phyloP scores from a whole-genome alignment of 2,113 vertebrate genomes.

The Amphilophus citrinellus region DNA sequence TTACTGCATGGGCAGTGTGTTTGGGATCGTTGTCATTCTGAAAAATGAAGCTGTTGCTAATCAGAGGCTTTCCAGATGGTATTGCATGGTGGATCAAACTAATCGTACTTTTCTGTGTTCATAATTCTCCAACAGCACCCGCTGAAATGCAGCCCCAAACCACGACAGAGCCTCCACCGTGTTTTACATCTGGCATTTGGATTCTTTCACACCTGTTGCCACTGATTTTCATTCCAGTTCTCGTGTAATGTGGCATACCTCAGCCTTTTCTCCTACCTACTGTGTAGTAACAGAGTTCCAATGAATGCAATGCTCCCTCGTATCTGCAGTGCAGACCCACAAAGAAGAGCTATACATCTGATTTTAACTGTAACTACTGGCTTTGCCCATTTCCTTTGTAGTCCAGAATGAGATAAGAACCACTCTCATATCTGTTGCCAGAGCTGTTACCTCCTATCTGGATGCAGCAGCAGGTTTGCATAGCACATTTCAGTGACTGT shows the following conservation, averaged over 20 bases:
- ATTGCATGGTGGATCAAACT: fast-evolving
- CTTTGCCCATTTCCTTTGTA: not conserved
- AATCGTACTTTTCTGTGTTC: not conserved
- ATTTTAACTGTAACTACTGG: not conserved
- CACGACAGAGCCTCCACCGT: not conserved
- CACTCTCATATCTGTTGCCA: not conserved
- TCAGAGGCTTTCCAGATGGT: not conserved
- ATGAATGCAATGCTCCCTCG: not conserved
- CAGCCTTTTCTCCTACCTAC: not conserved
- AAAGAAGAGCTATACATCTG: not conserved
- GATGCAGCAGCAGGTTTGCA: not conserved
- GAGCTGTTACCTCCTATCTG: not conserved
- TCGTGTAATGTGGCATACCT: not conserved
- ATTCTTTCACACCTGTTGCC: not conserved
- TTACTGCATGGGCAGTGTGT: no score
- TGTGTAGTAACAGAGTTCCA: not conserved
- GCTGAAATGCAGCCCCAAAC: not conserved
- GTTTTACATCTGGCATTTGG: not conserved
- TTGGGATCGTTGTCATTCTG: not conserved
- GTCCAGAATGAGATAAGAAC: not conserved
- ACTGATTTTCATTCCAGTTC: not conserved
- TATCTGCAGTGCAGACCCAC: not conserved
- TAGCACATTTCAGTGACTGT: not conserved
- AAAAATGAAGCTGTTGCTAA: not conserved
- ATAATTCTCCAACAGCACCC: not conserved